Percentiles rank a stretch among this genome's conserved stretches.
Conservation (phyloP, 1,140 invertebrate species). For the Reticulitermes speratus region DNA sequence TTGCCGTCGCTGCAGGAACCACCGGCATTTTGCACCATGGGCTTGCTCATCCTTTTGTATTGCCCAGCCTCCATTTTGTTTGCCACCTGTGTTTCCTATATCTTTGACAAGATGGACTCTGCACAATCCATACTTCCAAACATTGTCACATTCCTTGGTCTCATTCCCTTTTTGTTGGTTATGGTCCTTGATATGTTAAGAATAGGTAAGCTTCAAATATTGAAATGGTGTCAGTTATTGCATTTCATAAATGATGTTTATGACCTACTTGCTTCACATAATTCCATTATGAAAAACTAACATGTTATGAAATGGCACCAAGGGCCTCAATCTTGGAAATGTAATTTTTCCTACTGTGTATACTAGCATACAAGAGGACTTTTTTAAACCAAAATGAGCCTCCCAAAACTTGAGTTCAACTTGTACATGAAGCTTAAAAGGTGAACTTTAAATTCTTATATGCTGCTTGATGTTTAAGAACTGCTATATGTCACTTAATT, state of each 20-base stretch:
- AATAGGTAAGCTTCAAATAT: conserved; percentile 55
- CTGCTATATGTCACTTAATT: too few species aligned
- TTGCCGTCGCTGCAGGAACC: conserved; percentile 64
- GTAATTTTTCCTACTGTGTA: too few species aligned
- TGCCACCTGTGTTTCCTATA: conserved; percentile 72
- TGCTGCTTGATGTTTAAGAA: too few species aligned
- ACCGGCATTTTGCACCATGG: conserved; percentile 67
- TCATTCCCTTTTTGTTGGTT: conserved; percentile 72
- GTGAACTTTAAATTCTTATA: too few species aligned
- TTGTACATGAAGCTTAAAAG: too few species aligned
- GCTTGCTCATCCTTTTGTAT: conserved; percentile 67
- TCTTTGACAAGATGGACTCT: conserved; percentile 79
- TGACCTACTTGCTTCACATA: too few species aligned
- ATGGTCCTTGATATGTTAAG: conserved; percentile 67
- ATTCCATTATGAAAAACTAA: too few species aligned
- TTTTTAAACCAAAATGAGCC: too few species aligned
- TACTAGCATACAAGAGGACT: too few species aligned
- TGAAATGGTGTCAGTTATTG: not conserved
- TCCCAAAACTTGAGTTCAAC: too few species aligned
- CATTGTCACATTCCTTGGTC: conserved; percentile 69
- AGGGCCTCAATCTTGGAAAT: too few species aligned
- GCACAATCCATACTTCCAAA: conserved; percentile 76
- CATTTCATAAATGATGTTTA: not conserved
- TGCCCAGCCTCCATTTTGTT: conserved; percentile 73
- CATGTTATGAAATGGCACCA: too few species aligned